Evolutionary conservation across 1,140 invertebrate species (phyloP), one percentile per base, ranked within the genome.

Genomic region (Schlechtendalia chinensis): DNA sequence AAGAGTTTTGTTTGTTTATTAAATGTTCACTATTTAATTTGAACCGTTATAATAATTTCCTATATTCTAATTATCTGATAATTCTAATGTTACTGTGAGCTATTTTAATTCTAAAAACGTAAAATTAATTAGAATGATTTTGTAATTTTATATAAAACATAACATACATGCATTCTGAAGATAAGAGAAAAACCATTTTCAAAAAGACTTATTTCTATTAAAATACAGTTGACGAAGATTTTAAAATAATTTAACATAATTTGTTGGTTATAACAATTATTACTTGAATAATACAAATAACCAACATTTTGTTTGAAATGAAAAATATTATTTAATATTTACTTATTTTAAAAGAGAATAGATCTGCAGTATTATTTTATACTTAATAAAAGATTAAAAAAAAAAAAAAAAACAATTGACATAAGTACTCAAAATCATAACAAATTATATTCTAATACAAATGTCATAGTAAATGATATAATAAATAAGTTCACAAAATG

Each of bases 161-260:
- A 59, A 58, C 58, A 77, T 29, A 77, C 59, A 77, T 22, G 19
- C 0, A 32, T 1, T 56, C 56, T 5, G n/a, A 32, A n/a, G 27
- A 56, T 22, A n/a, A 29, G 54, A 24, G 24, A 19, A 72, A 74
- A n/a, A 74, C 17, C 16, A 32, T 56, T 56, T 54, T 58, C n/a
- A 74, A 75, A 77, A 77, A 29, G 56, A 39, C 74, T 77, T 77
- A 77, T 22, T 77, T 77, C 74, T 77, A 77, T 58, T 59, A n/a
- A 45, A 61, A 77, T 77, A 77, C 74, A 77, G 74, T 59, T 24
- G 54, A 77, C 32, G 56, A 77, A 77, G 74, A 45, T 77, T 39
- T 45, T 59, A 59, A 59, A 75, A n/a, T 22, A 39, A 56, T 58
- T 59, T 77, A 77, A 77, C 32, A 58, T 54, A 4, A 29, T 75